phyloP scores from a whole-genome alignment of 2,797 vertebrate species.

The Tiaroga cobitis region DNA sequence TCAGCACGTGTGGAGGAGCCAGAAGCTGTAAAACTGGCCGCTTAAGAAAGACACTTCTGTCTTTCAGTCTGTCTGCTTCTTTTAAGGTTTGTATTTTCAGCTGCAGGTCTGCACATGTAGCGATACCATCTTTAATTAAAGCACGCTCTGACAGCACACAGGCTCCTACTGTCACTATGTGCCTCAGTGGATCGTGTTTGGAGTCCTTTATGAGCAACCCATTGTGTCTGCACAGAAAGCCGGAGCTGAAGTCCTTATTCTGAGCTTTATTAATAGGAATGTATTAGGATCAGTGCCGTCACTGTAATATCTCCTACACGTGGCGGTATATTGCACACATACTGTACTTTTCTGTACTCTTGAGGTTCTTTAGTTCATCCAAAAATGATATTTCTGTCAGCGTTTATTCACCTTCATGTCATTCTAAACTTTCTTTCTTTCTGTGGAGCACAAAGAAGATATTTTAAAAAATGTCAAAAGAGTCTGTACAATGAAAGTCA shows the following conservation, averaged over 20 bases:
- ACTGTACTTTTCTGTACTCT: background rate
- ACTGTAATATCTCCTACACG: background rate
- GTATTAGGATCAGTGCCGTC: background rate
- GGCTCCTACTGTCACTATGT: constrained; percentile 14
- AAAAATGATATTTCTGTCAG: background rate
- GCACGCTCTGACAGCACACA: background rate
- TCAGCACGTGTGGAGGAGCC: constrained; percentile 1
- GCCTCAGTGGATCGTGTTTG: constrained; percentile 15
- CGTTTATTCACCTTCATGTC: background rate
- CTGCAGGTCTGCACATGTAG: background rate
- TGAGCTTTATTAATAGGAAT: constrained; percentile 1
- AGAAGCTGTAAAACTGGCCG: constrained; percentile 12
- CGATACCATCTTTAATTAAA: constrained; percentile 57
- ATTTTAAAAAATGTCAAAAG: background rate
- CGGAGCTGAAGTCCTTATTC: background rate
- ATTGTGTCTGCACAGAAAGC: constrained; percentile 1
- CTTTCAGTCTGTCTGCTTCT: constrained; percentile 1
- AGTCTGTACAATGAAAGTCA: background rate
- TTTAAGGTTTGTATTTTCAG: constrained; percentile 15
- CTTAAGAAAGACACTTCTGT: constrained; percentile 23
- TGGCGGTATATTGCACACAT: background rate
- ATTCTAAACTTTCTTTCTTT: background rate
- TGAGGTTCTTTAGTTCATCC: no score
- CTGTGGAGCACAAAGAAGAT: background rate
- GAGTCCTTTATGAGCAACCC: constrained; percentile 13